These are phyloP conservation scores for Micromesistius poutassou DNA, from an alignment of 2,797 vertebrate species.

Conservation along the genomic window DNA sequence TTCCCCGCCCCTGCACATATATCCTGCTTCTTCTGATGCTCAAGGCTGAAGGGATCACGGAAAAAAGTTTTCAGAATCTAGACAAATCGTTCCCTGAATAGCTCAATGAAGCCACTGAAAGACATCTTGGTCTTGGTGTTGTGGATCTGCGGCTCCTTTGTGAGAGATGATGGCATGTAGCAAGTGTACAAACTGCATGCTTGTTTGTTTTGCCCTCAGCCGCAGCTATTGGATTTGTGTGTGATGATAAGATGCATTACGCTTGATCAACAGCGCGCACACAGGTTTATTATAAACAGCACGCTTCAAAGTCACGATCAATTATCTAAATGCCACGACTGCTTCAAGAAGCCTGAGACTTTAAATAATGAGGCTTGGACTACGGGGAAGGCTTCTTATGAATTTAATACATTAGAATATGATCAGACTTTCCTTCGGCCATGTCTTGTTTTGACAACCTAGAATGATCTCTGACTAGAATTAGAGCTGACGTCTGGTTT, in stretches of 20 bases:
- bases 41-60: not conserved
- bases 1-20: not conserved
- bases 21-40: not conserved
- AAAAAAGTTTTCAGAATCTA: not conserved
- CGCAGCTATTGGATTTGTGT: not conserved
- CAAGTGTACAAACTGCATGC: not conserved
- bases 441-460: not conserved
- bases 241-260: not conserved
- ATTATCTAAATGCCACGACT: not conserved
- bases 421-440: not conserved
- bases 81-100: not conserved
- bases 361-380: not conserved
- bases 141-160: not conserved
- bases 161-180: not conserved
- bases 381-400: not conserved
- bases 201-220: not conserved
- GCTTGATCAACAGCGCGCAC: not conserved
- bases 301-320: not conserved
- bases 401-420: not conserved
- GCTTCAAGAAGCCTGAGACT: not conserved
- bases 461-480: not conserved
- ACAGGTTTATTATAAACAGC: not conserved
- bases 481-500: not conserved
- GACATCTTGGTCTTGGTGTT: not conserved
- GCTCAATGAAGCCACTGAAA: not conserved